Evolutionary conservation across 2,888 invertebrate species (phyloP).

Genomic region (Ichneumon xanthorius): DNA sequence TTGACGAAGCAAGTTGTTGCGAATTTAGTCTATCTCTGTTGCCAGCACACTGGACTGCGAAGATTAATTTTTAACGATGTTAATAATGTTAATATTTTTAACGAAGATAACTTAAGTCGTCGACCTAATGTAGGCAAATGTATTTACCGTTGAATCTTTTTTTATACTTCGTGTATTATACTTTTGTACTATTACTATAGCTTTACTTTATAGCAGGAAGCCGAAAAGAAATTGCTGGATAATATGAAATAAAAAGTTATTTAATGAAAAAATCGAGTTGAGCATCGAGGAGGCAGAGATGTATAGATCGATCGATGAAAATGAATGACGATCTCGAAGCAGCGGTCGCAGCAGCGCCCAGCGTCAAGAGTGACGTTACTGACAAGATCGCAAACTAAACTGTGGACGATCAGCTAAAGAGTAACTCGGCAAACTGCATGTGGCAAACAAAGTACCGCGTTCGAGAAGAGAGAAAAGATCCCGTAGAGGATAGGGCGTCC

Average conservation of each 20-base stretch:
- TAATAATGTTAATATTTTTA: not conserved
- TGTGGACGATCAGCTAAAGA: not conserved
- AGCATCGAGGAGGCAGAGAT: not conserved
- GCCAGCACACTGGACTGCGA: not conserved
- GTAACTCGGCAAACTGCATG: conserved; percentile 43
- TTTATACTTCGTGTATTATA: not conserved
- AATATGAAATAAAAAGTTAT: not conserved
- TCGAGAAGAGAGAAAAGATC: conserved; percentile 59
- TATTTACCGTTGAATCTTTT: not conserved
- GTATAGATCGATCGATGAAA: conserved; percentile 14
- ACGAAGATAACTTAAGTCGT: not conserved
- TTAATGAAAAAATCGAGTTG: not conserved
- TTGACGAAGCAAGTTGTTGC: conserved; percentile 21
- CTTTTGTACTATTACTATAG: too few species aligned
- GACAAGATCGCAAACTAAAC: not conserved
- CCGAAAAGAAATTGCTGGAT: not conserved
- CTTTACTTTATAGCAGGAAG: not conserved
- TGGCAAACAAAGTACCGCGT: conserved; percentile 41
- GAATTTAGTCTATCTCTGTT: conserved; percentile 38
- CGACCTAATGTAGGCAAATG: not conserved
- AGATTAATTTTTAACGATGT: not conserved
- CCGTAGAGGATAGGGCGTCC: conserved; percentile 26
- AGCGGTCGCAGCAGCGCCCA: too few species aligned
- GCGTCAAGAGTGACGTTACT: not conserved
- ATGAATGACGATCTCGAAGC: conserved; percentile 9